phyloP scores from a whole-genome alignment of 2,113 vertebrate species.

The Burhinus oedicnemus region DNA sequence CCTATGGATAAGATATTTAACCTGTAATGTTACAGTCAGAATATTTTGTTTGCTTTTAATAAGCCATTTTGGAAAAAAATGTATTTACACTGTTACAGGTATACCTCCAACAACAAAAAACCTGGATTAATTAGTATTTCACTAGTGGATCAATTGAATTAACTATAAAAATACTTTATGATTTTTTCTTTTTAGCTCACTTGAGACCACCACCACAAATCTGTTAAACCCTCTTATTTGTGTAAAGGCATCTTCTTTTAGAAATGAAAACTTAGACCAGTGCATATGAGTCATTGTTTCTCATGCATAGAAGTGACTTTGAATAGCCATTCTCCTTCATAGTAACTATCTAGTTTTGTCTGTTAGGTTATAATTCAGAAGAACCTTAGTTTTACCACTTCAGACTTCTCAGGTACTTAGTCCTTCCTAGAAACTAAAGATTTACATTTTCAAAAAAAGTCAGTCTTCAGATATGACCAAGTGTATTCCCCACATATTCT shows the following conservation, averaged over 20 bases:
- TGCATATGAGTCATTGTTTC: not conserved
- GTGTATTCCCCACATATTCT: not conserved
- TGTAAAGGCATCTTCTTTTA: not conserved
- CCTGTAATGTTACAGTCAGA: not conserved
- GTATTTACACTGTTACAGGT: not conserved
- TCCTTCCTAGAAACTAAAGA: not conserved
- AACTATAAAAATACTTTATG: not conserved
- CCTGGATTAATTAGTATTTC: not conserved
- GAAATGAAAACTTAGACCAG: not conserved
- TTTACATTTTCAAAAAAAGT: not conserved
- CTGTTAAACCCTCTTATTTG: not conserved
- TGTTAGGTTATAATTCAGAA: not conserved
- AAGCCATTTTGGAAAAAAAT: not conserved
- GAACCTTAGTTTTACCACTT: not conserved
- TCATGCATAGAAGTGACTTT: not conserved
- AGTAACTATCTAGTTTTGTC: not conserved
- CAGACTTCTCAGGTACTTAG: not conserved
- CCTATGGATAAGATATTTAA: not conserved
- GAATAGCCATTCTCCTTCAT: not conserved
- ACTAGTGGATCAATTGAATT: not conserved
- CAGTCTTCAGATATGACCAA: not conserved
- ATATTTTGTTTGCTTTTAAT: not conserved
- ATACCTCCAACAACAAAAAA: not conserved
- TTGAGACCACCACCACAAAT: not conserved
- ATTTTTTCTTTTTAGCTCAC: not conserved